phyloP scores from a whole-genome alignment of 2,113 vertebrate genomes.

The Chionodraco myersi region DNA sequence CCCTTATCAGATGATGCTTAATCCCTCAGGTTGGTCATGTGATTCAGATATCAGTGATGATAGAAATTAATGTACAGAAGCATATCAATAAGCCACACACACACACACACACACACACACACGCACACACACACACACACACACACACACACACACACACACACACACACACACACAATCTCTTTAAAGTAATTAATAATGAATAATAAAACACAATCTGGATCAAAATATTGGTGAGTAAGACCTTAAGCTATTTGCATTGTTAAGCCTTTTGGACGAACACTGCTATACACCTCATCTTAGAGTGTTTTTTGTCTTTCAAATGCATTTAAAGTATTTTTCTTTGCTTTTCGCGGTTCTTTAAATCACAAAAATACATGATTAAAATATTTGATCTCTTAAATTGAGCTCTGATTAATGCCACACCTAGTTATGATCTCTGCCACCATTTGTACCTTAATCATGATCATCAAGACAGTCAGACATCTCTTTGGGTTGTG shows the following conservation, averaged over 20 bases:
- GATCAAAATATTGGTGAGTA: neutral
- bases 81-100: too few relatives aligned
- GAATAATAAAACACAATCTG: neutral
- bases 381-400: too few relatives aligned
- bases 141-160: too few relatives aligned
- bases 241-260: too few relatives aligned
- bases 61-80: too few relatives aligned
- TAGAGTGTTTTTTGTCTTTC: neutral
- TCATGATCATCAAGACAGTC: neutral
- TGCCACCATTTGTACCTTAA: neutral
- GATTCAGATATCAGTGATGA: too few relatives aligned
- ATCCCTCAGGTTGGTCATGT: too few relatives aligned
- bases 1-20: too few relatives aligned
- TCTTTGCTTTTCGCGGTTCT: neutral
- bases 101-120: too few relatives aligned
- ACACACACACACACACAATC: too few relatives aligned
- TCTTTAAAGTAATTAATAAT: neutral
- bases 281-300: neutral
- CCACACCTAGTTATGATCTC: neutral
- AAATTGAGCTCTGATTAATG: neutral
- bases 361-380: neutral
- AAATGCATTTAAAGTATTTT: neutral
- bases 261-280: too few relatives aligned
- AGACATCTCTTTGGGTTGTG: neutral
- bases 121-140: too few relatives aligned